Evolutionary conservation across 2,888 invertebrate species (phyloP), one percentile per base, ranked within the genome.

Genomic region (Neocrepidodera transversa): DNA sequence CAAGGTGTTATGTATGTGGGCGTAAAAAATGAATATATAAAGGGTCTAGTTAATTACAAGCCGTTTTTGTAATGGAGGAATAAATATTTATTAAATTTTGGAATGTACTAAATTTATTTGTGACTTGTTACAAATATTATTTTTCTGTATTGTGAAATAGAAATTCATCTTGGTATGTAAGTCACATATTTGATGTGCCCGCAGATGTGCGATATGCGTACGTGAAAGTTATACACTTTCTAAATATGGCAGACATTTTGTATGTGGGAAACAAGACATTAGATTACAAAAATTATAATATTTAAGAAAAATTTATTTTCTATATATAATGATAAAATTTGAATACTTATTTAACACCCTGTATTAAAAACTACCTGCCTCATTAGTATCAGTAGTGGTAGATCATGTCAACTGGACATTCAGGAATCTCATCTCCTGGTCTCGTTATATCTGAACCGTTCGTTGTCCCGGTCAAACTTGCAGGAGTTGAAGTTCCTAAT

Each of bases 391-490:
- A n/a, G 16, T 16, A 40, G 40, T 40, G 40, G 40, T 16, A 40
- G 40, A 40, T 40, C 40, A 40, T 40, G 40, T 40, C 40, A 18
- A 16, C 8, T 16, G 40, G 40, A 18, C 40, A 40, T 23, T 23
- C 23, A 8, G 40, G 6, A n/a, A 40, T 42, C 14, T 13, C 20
- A 10, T 42, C 13, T 2, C 32, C 8, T 32, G 18, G 42, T 42
- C 42, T 42, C 42, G 42, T 42, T 45, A 45, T 45, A 45, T 45
- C 45, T 11, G 45, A 45, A 26, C 45, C 45, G 14, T 42, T 45
- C 26, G n/a, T n/a, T n/a, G n/a, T n/a, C 26, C 45, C 45, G 45
- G 45, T 45, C 45, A 45, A 45, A 45, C n/a, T 45, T 45, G 45
- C 28, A 16, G 45, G 45, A 45, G 26, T 45, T 16, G 26, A 45